Evolutionary conservation across 2,888 invertebrate species (phyloP).

Genomic region (Strigamia maritima): DNA sequence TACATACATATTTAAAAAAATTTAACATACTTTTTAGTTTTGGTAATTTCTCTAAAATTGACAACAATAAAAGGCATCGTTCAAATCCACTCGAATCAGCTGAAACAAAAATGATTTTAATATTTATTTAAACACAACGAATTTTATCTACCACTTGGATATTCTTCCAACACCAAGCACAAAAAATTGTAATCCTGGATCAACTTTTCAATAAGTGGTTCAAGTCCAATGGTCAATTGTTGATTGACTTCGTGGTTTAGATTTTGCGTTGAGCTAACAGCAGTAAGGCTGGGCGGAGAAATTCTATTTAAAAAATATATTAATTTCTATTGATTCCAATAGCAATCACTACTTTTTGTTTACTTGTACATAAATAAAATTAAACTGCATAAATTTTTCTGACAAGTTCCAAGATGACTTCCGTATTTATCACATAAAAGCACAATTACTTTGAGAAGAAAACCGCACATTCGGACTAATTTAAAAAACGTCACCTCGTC

Average conservation of each 20-base stretch:
- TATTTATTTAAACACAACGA: neutral
- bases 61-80: neutral
- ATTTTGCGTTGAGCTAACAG: neutral
- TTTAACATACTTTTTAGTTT: neutral
- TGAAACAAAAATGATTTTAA: neutral
- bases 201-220: neutral
- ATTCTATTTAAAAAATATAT: neutral
- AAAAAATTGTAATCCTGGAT: neutral
- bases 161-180: neutral
- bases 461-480: neutral
- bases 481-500: neutral
- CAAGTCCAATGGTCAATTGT: neutral
- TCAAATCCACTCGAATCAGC: neutral
- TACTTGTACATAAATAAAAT: neutral
- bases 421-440: neutral
- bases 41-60: neutral
- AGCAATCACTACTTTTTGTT: too few species aligned
- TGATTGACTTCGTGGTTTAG: neutral
- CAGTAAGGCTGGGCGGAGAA: neutral
- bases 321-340: too few species aligned
- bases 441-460: slow-evolving; percentile 11
- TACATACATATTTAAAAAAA: neutral
- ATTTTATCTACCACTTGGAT: neutral
- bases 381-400: neutral
- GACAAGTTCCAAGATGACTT: neutral